phyloP scores from a whole-genome alignment of 2,888 invertebrate species.

The Aporophyla lueneburgensis region DNA sequence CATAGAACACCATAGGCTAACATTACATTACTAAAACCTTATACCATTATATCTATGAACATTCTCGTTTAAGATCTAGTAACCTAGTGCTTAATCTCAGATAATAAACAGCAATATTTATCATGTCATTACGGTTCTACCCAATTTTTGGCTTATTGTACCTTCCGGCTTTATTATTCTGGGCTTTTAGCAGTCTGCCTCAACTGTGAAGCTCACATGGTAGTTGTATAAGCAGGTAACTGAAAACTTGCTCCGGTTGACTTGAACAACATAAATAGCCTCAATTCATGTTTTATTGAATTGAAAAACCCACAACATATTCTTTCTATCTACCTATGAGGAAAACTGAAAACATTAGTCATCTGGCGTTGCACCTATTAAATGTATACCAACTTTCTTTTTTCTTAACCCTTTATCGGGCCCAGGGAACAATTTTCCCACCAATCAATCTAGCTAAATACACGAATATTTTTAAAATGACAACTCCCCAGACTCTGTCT shows the following conservation, averaged over 20 bases:
- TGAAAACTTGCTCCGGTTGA: background rate
- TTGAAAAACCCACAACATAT: background rate
- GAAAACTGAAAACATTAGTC: background rate
- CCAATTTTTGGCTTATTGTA: background rate
- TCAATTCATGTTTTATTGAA: background rate
- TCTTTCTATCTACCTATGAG: background rate
- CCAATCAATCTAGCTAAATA: no score
- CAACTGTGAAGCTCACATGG: background rate
- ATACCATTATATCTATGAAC: background rate
- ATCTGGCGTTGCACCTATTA: no score
- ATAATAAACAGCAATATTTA: background rate
- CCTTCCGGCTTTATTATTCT: background rate
- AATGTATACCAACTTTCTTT: background rate
- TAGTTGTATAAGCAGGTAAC: no score
- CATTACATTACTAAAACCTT: background rate
- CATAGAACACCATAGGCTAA: background rate
- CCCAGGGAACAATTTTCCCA: no score
- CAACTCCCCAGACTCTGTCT: no score
- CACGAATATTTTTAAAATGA: no score
- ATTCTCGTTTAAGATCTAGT: background rate
- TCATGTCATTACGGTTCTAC: background rate
- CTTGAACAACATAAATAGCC: background rate
- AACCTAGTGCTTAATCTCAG: background rate
- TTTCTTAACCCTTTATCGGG: no score
- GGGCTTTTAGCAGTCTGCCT: conserved; percentile 14